These are phyloP conservation scores for Pantala flavescens DNA, from an alignment of 1,140 invertebrate species.

Conservation along the genomic window DNA sequence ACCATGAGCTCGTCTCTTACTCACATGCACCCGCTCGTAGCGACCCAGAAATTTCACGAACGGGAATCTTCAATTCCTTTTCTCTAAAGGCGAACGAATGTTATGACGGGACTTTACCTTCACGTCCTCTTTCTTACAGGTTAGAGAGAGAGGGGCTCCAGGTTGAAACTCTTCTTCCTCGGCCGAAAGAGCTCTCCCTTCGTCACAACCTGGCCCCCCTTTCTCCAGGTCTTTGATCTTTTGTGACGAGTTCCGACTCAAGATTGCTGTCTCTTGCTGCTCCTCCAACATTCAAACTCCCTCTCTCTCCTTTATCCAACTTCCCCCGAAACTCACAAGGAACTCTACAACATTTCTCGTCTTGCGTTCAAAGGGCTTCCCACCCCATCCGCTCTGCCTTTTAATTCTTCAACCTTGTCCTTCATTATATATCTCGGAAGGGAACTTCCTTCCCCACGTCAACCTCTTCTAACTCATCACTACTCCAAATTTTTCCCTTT, in stretches of 20 bases:
- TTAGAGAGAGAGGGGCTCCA: too few relatives aligned
- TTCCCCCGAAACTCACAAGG: neutral
- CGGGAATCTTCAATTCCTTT: too few relatives aligned
- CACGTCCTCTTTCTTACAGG: too few relatives aligned
- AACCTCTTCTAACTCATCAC: neutral
- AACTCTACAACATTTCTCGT: neutral
- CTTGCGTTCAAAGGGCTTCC: neutral
- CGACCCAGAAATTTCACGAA: neutral
- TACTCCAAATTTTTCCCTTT: neutral
- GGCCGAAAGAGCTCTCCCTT: neutral
- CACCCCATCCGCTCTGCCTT: neutral
- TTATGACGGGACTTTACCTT: too few relatives aligned
- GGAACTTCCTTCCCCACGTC: neutral
- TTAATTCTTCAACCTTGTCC: conserved; percentile 2
- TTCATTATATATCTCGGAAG: neutral
- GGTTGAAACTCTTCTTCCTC: too few relatives aligned
- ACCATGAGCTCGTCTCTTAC: neutral
- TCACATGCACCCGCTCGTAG: neutral
- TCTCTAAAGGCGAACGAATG: too few relatives aligned
- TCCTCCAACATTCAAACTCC: neutral
- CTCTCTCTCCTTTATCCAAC: neutral
- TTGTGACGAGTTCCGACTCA: conserved; percentile 3
- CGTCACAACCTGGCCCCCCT: neutral
- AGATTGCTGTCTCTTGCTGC: neutral
- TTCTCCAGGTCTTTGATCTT: neutral